Evolutionary conservation across 2,113 vertebrate genomes (phyloP), one percentile per base, ranked within the genome.

Genomic region (Eonycteris spelaea): DNA sequence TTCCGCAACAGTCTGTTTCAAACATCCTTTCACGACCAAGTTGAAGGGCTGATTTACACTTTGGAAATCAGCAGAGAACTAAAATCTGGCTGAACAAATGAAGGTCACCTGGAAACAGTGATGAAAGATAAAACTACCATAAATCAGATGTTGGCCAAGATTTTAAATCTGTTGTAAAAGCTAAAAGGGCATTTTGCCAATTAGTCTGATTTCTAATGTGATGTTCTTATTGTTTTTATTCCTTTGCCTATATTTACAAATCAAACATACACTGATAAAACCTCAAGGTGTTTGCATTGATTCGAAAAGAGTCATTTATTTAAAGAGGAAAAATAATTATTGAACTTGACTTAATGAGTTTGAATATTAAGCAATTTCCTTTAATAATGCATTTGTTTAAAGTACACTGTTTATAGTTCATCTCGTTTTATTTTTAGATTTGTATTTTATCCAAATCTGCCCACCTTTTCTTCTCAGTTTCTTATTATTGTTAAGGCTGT

Each of bases 341-440:
- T 96, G 91, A 98, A 95, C 90, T 97, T 98, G 91, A 96, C 96
- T 97, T 98, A 97, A 97, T 97, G 97, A 98, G 94, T 98, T 97
- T 98, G 96, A 97, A 97, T 97, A 97, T 95, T 97, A 97, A 98
- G 88, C 88, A 96, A 98, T 98, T 98, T 98, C 92, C 96, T 90
- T 97, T 95, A 95, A 97, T 98, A 98, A 96, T 90, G 96, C 74
- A 33, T 97, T 92, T 86, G 65, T 97, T 98, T 96, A 48, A 92
- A 94, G 45, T n/a, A 86, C 83, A 70, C 57, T 77, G 95, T 91
- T 84, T 82, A 80, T 97, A 96, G 80, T 33, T 94, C 97, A 97
- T 96, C 90, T 94, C 79, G 70, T 74, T 83, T 95, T 95, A 68
- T 96, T 97, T 79, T 95, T 77, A 77, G 94, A 95, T 70, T 95